phyloP scores from a whole-genome alignment of 2,888 invertebrate species.

The Omphaloscelis lunosa region DNA sequence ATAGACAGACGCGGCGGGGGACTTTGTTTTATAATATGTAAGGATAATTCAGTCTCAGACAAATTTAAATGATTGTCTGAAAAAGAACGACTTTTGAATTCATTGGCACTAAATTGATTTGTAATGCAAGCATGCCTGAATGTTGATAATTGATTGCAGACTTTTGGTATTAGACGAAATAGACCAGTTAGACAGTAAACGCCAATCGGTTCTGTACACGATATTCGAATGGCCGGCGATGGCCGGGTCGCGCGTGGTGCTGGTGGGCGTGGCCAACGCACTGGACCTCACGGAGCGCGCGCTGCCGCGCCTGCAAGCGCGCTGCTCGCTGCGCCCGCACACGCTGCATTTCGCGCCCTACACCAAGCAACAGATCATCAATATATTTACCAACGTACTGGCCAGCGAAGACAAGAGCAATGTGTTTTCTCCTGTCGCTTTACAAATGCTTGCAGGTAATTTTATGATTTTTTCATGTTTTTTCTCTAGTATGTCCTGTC shows the following conservation, averaged over 20 bases:
- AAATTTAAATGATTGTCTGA: background rate
- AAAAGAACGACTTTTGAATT: background rate
- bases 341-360: constrained; percentile 98
- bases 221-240: constrained; percentile 98
- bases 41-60: background rate
- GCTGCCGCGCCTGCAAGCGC: constrained; percentile 95
- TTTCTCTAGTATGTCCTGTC: background rate
- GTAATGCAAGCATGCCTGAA: background rate
- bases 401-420: constrained; percentile 92
- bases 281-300: constrained; percentile 98
- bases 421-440: constrained; percentile 95
- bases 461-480: background rate
- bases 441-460: constrained; percentile 96
- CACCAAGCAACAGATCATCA: constrained; percentile 96
- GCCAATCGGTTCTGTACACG: constrained; percentile 96
- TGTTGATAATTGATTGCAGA: constrained; percentile 81
- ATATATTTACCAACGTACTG: constrained; percentile 95
- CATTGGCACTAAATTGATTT: background rate
- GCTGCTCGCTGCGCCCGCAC: constrained; percentile 93
- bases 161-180: constrained; percentile 98
- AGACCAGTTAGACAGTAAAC: constrained; percentile 96
- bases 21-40: too few species aligned
- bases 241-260: constrained; percentile 92
- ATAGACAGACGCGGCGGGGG: too few species aligned
- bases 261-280: constrained; percentile 98